Base-by-base conservation (phyloP, 2,888 invertebrate genomes). In the Proisotoma minuta region DNA sequence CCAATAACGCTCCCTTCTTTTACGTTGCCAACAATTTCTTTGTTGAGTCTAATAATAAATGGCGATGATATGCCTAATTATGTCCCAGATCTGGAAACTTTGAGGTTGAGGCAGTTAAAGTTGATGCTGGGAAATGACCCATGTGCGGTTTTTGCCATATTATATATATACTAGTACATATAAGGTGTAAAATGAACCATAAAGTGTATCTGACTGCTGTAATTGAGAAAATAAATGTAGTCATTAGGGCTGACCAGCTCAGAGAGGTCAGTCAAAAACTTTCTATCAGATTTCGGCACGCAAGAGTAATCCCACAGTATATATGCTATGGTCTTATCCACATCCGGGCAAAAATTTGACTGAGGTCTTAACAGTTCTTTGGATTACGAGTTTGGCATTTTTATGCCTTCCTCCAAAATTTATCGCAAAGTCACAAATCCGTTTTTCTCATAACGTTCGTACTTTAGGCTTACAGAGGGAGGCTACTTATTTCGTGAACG, bases 141-240 rank as follows among this genome's bases (percentile, higher is more conserved):
- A n/a, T n/a, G n/a, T n/a, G n/a, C n/a, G n/a, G n/a, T n/a, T n/a
- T n/a, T n/a, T n/a, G n/a, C n/a, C n/a, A n/a, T n/a, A n/a, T n/a
- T n/a, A n/a, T n/a, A n/a, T n/a, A n/a, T n/a, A n/a, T n/a, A n/a
- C n/a, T n/a, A n/a, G n/a, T n/a, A n/a, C n/a, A 5, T 27, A 20
- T 20, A 54, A 54, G 53, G 53, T 54, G 53, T 54, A 54, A 54
- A 54, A 27, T 29, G 39, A 39, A 28, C 39, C 53, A 54, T 54
- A 54, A 54, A 54, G 23, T 39, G 23, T 54, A 54, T 54, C 22
- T 54, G 18, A 22, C 39, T 24, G 23, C 49, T 48, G 43, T 54
- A 60, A 60, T 60, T 60, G 53, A 47, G 53, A 47, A 60, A 60
- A 60, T 60, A 60, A 60, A 60, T 60, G 54, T 60, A 60, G 60